These are phyloP conservation scores for Mustela lutreola DNA, from an alignment of 2,113 vertebrate species.

Conservation along the genomic window DNA sequence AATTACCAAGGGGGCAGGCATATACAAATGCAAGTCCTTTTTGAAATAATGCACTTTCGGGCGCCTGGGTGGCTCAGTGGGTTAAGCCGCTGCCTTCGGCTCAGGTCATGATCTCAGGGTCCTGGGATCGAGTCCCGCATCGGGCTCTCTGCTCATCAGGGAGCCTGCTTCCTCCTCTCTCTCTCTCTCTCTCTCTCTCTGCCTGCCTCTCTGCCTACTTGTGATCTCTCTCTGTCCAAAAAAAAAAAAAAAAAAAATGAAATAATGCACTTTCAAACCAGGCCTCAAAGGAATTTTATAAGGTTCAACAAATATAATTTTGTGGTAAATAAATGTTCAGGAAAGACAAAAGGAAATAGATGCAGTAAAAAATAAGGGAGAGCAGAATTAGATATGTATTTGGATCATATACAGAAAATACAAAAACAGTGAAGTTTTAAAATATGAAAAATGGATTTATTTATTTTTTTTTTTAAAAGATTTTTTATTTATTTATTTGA, in stretches of 20 bases:
- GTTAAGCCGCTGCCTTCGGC: too few species aligned
- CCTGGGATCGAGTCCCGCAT: too few species aligned
- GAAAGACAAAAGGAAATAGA: neutral
- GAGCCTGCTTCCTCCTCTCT: too few species aligned
- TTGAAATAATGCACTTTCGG: neutral
- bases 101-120: too few species aligned
- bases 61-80: too few species aligned
- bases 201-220: too few species aligned
- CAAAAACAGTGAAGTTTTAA: neutral
- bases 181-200: too few species aligned
- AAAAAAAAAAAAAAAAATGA: neutral
- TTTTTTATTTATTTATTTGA: too few species aligned
- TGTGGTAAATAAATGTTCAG: neutral
- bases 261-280: neutral
- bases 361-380: neutral
- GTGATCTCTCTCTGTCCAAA: too few species aligned
- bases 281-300: neutral
- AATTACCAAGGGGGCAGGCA: neutral
- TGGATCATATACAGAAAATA: neutral
- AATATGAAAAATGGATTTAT: neutral
- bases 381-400: neutral
- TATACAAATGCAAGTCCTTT: neutral
- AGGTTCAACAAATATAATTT: neutral
- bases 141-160: too few species aligned
- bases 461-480: too few species aligned